These are phyloP conservation scores for Dicyrtomina minuta DNA, from an alignment of 2,888 invertebrate species.

Conservation along the genomic window DNA sequence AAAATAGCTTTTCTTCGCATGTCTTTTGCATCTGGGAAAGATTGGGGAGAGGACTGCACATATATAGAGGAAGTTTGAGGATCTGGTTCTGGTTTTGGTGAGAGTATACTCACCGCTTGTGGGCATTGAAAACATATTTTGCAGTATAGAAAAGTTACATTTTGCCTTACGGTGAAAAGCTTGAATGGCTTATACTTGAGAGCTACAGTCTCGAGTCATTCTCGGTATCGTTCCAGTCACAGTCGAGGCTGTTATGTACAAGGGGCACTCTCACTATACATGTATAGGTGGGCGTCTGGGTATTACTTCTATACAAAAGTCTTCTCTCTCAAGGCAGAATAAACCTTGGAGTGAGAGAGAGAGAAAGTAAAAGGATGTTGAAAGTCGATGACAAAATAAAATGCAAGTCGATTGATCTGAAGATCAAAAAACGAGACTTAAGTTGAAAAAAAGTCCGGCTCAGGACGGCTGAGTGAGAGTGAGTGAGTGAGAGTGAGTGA, in stretches of 20 bases:
- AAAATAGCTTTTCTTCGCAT: conserved; percentile 9
- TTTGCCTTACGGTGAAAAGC: too few species aligned
- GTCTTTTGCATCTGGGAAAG: conserved; percentile 8
- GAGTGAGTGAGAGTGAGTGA: neutral
- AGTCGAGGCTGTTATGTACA: too few species aligned
- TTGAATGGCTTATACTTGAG: too few species aligned
- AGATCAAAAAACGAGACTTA: conserved; percentile 17
- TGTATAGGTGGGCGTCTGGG: neutral
- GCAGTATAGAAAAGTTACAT: too few species aligned
- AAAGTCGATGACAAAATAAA: conserved; percentile 11
- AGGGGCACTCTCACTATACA: neutral
- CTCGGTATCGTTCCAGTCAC: neutral
- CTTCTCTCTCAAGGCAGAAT: neutral
- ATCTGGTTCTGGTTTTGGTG: neutral
- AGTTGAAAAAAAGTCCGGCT: conserved; percentile 11
- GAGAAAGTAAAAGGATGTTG: neutral
- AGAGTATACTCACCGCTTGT: too few species aligned
- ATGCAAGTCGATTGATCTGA: conserved; percentile 21
- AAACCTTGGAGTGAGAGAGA: conserved; percentile 5
- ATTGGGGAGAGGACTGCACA: neutral
- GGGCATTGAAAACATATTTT: too few species aligned
- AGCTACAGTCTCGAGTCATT: neutral
- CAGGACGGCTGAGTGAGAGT: neutral
- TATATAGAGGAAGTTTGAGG: neutral
- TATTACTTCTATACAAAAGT: neutral